Evolutionary conservation across 2,888 invertebrate genomes (phyloP), one percentile per base, ranked within the genome.

Genomic region (Tanypteryx hageni): DNA sequence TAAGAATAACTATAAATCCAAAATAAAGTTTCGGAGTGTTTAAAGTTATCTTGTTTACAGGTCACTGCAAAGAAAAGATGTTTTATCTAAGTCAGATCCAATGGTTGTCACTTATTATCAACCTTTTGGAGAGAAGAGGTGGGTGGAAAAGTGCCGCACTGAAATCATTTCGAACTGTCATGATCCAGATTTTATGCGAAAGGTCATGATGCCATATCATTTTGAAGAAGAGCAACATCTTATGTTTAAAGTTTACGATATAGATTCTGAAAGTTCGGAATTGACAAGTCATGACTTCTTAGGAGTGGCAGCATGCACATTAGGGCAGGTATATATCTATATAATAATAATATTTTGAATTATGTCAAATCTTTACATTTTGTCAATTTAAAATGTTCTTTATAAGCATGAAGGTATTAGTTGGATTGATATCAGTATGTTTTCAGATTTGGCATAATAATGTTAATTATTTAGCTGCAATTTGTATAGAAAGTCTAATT

Each of bases 181-280:
- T 83, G 95, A 95, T 93, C 96, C 96, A 5, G 95, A 96, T 93
- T 96, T 96, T 95, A 95, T 95, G 3, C 95, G 94, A n/a, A 96
- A 96, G 94, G 95, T 96, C 93, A 94, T 95, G 13, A 94, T 96
- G 76, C 95, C 95, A 81, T 96, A 96, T 94, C 95, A 95, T 93
- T 96, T 96, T 95, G 96, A 96, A 94, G 96, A 96, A 93, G 95
- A 96, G 92, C 96, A 96, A 94, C 94, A 95, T 13, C 93, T 96
- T 14, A 95, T 95, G 93, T 96, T 96, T 94, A 95, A 96, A 93
- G 94, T 95, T 0, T 95, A 95, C 93, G 95, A 95, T 93, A 94
- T 95, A 92, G 95, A 95, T 93, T 94, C 94, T 31, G 93, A 94
- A n/a, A 94, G 94, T 44, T 64, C 93, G 5, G 94, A 94, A 84